These are phyloP conservation scores for Perognathus longimembris DNA, from an alignment of 2,113 vertebrate species.

Conservation along the genomic window DNA sequence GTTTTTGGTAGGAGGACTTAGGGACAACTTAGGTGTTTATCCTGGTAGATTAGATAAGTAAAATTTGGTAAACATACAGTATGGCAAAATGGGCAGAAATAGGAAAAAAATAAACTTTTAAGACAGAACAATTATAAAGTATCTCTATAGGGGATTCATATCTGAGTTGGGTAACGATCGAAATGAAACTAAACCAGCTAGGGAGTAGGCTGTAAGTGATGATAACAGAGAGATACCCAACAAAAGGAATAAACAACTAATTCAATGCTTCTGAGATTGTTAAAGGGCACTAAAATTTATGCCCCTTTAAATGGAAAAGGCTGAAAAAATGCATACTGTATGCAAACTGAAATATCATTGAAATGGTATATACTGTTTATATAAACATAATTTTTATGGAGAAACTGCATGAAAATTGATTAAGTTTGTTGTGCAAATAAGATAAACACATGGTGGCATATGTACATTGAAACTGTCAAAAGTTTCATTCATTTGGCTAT, in stretches of 20 bases:
- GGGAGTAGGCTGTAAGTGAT: background rate
- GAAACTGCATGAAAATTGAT: background rate
- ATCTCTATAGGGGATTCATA: background rate
- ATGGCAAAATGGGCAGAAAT: background rate
- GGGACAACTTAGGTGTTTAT: background rate
- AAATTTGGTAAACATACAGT: background rate
- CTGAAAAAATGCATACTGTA: slow-evolving; percentile 14
- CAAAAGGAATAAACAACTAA: background rate
- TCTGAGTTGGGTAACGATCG: background rate
- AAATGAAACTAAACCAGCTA: slow-evolving; percentile 6
- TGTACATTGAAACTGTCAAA: background rate
- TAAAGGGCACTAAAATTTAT: background rate
- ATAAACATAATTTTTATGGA: background rate
- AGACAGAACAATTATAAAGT: background rate
- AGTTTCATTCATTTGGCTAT: background rate
- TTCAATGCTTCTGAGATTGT: background rate
- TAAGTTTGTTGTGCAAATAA: slow-evolving; percentile 21
- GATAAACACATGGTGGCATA: background rate
- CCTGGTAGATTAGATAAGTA: background rate
- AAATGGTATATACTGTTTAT: background rate
- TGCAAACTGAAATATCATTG: slow-evolving; percentile 6
- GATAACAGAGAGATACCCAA: background rate
- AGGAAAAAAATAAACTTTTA: background rate
- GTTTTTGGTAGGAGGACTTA: background rate
- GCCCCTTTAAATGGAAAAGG: slow-evolving; percentile 7